Conservation (phyloP, 92 coral and sea anemone species). For the Micromussa lordhowensis region DNA sequence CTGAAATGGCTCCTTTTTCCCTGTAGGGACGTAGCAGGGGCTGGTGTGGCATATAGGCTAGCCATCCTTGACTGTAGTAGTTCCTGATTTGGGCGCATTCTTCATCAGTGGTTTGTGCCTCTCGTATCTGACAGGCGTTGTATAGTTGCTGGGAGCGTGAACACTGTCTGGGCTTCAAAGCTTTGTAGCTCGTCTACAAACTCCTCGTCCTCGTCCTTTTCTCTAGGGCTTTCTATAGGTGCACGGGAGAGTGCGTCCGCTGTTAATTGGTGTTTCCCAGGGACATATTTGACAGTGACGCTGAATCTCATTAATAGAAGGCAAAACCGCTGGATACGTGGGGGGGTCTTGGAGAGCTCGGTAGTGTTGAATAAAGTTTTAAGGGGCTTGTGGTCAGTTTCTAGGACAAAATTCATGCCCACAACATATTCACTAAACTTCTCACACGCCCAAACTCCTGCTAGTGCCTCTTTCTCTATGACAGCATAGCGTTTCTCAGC, state of each 20-base stretch:
- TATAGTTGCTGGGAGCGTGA: neutral
- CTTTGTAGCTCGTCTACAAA: conserved; percentile 25
- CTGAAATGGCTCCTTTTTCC: conserved; percentile 62
- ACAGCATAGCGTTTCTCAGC: too few species aligned
- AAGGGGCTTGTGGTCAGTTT: too few species aligned
- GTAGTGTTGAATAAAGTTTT: too few species aligned
- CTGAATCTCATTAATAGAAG: too few species aligned
- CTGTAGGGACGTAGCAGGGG: conserved; percentile 43
- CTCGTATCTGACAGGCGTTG: conserved; percentile 60
- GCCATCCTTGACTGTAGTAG: conserved; percentile 67
- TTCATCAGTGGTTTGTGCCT: conserved; percentile 68
- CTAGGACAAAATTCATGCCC: too few species aligned
- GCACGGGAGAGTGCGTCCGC: conserved; percentile 38
- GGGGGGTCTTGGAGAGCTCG: too few species aligned
- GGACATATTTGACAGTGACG: too few species aligned
- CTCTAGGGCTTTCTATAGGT: conserved; percentile 25
- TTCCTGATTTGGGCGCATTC: conserved; percentile 51
- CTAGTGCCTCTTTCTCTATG: too few species aligned
- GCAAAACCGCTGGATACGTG: too few species aligned
- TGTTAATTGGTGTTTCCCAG: too few species aligned
- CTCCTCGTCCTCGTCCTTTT: conserved; percentile 6
- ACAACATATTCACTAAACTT: too few species aligned
- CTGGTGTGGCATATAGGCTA: conserved; percentile 64
- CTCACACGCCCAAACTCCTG: too few species aligned
- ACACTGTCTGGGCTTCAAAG: conserved; percentile 7